These are phyloP conservation scores for Samia ricini DNA, from an alignment of 1,140 invertebrate genomes.

Conservation along the genomic window DNA sequence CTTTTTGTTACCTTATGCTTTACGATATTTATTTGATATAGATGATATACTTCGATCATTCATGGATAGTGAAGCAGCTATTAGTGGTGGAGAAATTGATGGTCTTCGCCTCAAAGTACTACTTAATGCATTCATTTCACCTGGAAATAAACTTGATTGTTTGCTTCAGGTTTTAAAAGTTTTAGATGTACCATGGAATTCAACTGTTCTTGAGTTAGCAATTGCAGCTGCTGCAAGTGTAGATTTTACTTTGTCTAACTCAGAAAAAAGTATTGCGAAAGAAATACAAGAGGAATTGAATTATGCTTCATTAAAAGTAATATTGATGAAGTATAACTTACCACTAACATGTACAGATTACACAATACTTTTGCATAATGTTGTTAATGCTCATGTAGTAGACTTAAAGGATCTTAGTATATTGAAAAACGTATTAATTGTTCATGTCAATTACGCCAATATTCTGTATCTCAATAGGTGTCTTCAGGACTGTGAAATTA, in stretches of 20 bases:
- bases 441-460: constrained; percentile 46
- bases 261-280: constrained; percentile 45
- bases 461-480: constrained; percentile 61
- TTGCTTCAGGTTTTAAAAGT: constrained; percentile 61
- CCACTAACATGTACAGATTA: constrained; percentile 60
- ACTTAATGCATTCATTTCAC: constrained; percentile 51
- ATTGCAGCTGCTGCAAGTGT: constrained; percentile 45
- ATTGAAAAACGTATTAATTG: constrained; percentile 42
- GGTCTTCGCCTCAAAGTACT: constrained; percentile 54
- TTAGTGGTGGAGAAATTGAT: constrained; percentile 59
- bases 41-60: constrained; percentile 57
- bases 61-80: constrained; percentile 62
- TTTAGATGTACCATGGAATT: constrained; percentile 66
- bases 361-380: constrained; percentile 56
- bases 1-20: constrained; percentile 55
- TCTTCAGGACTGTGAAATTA: constrained; percentile 56
- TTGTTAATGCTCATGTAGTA: constrained; percentile 45
- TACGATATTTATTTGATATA: constrained; percentile 56
- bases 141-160: constrained; percentile 55
- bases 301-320: constrained; percentile 65
- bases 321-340: constrained; percentile 70
- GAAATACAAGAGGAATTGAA: constrained; percentile 66
- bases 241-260: constrained; percentile 59
- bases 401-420: constrained; percentile 58
- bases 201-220: constrained; percentile 53